phyloP scores from a whole-genome alignment of 1,140 invertebrate species.

The Caenorhabditis tropicalis region DNA sequence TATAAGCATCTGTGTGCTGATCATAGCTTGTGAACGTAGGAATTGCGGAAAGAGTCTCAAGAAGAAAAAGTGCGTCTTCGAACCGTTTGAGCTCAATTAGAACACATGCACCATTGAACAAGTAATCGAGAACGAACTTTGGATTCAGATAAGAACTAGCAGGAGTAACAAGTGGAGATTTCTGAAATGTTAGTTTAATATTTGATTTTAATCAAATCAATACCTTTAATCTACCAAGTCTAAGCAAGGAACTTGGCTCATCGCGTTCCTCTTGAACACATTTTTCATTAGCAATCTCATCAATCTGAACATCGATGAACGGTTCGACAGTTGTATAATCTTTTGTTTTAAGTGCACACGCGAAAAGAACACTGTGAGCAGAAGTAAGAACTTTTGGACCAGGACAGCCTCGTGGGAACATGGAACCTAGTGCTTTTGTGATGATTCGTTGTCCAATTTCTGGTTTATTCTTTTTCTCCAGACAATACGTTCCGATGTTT shows the following conservation, averaged over 20 bases:
- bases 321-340: conserved; percentile 10
- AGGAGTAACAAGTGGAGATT: neutral
- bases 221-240: neutral
- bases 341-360: conserved; percentile 33
- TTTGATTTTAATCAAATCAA: neutral
- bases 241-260: neutral
- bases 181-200: neutral
- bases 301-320: neutral
- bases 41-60: neutral
- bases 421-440: neutral
- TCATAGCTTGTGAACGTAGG: neutral
- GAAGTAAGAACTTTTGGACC: conserved; percentile 10
- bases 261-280: neutral
- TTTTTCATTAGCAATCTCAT: conserved; percentile 17
- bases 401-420: neutral
- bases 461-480: conserved; percentile 32
- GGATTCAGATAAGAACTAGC: neutral
- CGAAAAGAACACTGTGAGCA: neutral
- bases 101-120: conserved; percentile 14
- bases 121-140: conserved; percentile 5
- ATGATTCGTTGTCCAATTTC: conserved; percentile 12
- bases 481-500: neutral
- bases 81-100: neutral
- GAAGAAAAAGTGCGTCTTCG: neutral
- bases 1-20: neutral